phyloP scores from a whole-genome alignment of 2,888 invertebrate genomes.

The Leptura quadrifasciata region DNA sequence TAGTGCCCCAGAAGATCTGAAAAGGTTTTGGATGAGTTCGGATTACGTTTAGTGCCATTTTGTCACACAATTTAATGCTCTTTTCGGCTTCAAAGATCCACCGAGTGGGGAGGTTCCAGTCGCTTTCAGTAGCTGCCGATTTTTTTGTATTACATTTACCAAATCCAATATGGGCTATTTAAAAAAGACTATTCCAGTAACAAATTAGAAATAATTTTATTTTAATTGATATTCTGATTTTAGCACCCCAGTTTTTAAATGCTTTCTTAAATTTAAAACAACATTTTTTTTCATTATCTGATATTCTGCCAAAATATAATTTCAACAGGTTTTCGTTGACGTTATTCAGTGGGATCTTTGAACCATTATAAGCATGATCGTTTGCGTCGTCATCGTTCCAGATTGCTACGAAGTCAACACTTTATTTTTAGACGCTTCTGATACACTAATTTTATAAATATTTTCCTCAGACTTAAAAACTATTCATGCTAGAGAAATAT shows the following conservation, averaged over 20 bases:
- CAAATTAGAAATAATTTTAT: not conserved
- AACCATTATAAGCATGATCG: constrained; percentile 50
- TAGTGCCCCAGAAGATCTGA: no score
- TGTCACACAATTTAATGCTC: no score
- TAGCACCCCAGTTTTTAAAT: not conserved
- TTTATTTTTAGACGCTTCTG: constrained; percentile 51
- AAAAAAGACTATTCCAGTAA: no score
- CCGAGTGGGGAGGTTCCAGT: no score
- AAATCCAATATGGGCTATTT: no score
- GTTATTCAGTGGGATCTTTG: constrained; percentile 59
- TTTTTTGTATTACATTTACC: no score
- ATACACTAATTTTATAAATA: constrained; percentile 43
- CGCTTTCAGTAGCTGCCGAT: no score
- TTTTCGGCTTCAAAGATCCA: no score
- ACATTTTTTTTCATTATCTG: constrained; percentile 39
- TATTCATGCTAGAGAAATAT: constrained; percentile 15
- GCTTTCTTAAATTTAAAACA: not conserved
- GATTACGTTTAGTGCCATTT: no score
- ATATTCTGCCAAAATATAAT: constrained; percentile 57
- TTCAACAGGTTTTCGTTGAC: constrained; percentile 63
- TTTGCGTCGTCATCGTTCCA: constrained; percentile 51
- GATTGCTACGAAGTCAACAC: constrained; percentile 46
- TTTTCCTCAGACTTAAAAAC: constrained; percentile 32
- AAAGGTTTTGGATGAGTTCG: no score
- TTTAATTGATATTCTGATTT: not conserved